These are phyloP conservation scores for Lutjanus argentimaculatus DNA, from an alignment of 2,797 vertebrate genomes.

Conservation along the genomic window DNA sequence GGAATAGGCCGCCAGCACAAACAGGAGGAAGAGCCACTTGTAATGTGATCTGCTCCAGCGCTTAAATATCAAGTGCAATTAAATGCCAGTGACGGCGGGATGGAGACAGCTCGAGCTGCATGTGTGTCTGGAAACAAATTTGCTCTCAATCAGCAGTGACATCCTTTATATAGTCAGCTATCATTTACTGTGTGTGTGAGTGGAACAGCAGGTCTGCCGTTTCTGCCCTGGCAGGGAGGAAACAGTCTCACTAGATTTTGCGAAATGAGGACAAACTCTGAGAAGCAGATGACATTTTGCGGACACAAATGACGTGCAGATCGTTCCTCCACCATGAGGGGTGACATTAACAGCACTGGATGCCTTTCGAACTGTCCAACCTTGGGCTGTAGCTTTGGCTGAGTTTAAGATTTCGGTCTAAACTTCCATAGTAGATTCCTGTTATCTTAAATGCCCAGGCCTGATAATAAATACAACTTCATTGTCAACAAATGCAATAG, in stretches of 20 bases:
- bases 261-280: slow-evolving; percentile 35
- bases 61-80: slow-evolving; percentile 84
- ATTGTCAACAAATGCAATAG: not conserved
- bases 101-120: slow-evolving; percentile 31
- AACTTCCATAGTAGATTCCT: not conserved
- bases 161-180: slow-evolving; percentile 51
- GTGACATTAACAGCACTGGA: slow-evolving; percentile 10
- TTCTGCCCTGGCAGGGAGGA: not conserved
- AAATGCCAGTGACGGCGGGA: slow-evolving; percentile 66
- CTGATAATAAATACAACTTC: not conserved
- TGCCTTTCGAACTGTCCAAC: not conserved
- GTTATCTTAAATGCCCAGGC: not conserved
- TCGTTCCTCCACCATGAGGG: not conserved
- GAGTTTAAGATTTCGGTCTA: not conserved
- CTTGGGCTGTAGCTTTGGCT: slow-evolving; percentile 23
- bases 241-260: slow-evolving; percentile 13
- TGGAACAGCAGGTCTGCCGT: slow-evolving; percentile 23
- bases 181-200: slow-evolving; percentile 40
- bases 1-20: slow-evolving; percentile 75
- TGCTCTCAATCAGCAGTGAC: slow-evolving; percentile 42
- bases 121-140: slow-evolving; percentile 61
- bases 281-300: slow-evolving; percentile 22
- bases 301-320: slow-evolving; percentile 10
- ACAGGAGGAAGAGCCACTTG: slow-evolving; percentile 75
- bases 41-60: slow-evolving; percentile 75